A percentile compares a stretch with the other conserved stretches of the same genome.
These are phyloP conservation scores for Agrochola lota DNA, from an alignment of 2,888 invertebrate genomes.

Conservation along the genomic window DNA sequence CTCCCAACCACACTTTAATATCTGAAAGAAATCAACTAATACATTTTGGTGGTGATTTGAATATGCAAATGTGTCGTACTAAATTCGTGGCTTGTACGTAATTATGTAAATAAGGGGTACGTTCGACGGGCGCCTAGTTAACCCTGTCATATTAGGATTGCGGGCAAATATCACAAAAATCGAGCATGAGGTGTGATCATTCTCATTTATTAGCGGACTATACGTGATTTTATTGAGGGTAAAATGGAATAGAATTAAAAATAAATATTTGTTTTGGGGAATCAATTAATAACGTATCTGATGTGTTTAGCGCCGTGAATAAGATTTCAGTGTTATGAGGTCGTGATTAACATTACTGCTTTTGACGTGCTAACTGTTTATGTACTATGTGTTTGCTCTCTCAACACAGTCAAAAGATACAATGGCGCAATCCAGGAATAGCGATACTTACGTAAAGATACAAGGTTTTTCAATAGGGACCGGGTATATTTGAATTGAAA, in stretches of 20 bases:
- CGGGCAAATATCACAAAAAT: conserved; percentile 31
- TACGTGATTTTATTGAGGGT: conserved; percentile 1
- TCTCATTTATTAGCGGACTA: conserved; percentile 13
- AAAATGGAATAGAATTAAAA: neutral
- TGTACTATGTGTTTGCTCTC: neutral
- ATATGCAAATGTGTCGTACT: conserved; percentile 60
- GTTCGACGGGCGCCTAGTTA: conserved; percentile 49
- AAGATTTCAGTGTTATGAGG: neutral
- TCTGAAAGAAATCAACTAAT: conserved; percentile 51
- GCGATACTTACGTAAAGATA: neutral
- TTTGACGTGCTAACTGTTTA: neutral
- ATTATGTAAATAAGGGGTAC: conserved; percentile 60
- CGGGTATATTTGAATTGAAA: no score
- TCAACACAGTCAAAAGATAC: neutral
- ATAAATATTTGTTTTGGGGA: conserved; percentile 6
- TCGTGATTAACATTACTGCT: neutral
- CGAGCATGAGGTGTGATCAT: conserved; percentile 4
- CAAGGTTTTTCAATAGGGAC: no score
- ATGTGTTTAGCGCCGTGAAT: no score
- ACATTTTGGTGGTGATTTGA: conserved; percentile 59
- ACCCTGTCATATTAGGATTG: conserved; percentile 46
- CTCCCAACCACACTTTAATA: conserved; percentile 21
- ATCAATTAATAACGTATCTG: conserved; percentile 3
- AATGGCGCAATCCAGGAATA: neutral
- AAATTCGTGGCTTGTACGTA: conserved; percentile 56